Conservation (phyloP, 2,888 invertebrate genomes). For the Drosophila atripex region DNA sequence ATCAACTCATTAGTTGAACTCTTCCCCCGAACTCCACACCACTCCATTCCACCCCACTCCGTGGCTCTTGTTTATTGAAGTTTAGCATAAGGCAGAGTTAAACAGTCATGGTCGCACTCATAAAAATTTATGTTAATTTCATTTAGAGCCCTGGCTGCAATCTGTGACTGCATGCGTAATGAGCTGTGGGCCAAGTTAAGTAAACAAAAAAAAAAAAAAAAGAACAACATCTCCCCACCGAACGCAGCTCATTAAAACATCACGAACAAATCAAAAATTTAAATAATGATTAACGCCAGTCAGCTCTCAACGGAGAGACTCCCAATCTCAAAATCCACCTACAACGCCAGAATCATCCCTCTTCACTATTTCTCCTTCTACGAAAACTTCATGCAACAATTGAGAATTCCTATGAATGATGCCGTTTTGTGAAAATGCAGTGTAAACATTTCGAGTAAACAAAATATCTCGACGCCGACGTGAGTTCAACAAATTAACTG, state of each 20-base stretch:
- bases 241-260: constrained; percentile 40
- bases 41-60: constrained; percentile 11
- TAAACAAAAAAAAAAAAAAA: constrained; percentile 59
- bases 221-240: constrained; percentile 4
- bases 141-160: constrained; percentile 64
- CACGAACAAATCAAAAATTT: constrained; percentile 62
- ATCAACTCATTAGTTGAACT: constrained; percentile 63
- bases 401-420: constrained; percentile 69
- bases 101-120: constrained; percentile 67
- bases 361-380: constrained; percentile 13
- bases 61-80: constrained; percentile 66
- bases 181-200: constrained; percentile 52
- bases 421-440: constrained; percentile 71
- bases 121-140: constrained; percentile 80
- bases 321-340: constrained; percentile 18
- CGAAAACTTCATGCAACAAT: constrained; percentile 63
- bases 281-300: constrained; percentile 74
- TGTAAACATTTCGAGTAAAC: constrained; percentile 71
- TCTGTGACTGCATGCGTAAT: constrained; percentile 73
- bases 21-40: constrained; percentile 1
- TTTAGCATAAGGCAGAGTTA: constrained; percentile 68
- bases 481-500: constrained; percentile 69
- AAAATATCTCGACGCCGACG: constrained; percentile 41
- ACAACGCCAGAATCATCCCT: constrained; percentile 14
- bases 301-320: constrained; percentile 6